Evolutionary conservation across 2,888 invertebrate species (phyloP), one percentile per base, ranked within the genome.

Genomic region (Drosophila monieri): DNA sequence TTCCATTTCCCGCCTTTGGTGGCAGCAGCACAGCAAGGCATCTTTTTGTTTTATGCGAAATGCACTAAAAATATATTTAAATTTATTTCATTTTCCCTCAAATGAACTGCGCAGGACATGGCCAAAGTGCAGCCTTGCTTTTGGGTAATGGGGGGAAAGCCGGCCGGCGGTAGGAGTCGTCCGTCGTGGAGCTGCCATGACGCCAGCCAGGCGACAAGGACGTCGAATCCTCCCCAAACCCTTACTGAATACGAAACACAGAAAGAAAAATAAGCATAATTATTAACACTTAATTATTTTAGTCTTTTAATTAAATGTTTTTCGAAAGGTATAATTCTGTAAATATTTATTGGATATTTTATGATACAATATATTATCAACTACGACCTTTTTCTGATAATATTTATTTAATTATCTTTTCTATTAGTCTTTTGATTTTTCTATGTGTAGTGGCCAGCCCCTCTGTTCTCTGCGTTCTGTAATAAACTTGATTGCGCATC

Each of bases 401-500:
- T 12, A 30, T 3, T 30, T 30, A 3, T 9, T 30, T 30, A 30
- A 30, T 10, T 2, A 30, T 1, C 35, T 35, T 35, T 5, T 9
- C 15, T 3, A 8, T 9, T 14, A 8, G 14, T 3, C 8, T 18
- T n/a, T 18, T 18, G 2, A 12, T 32, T 35, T 23, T 35, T 15
- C 15, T 23, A n/a, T 6, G 23, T 39, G 46, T n/a, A 39, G 18
- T n/a, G 5, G 6, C 30, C 30, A 41, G 15, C 39, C 12, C 21
- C 46, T 44, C 47, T 27, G 18, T 30, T 8, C 32, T 14, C 43
- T 60, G 48, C 57, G 48, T 67, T 52, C 58, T 60, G 86, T 78
- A 88, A 88, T 85, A 85, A 85, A 85, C 84, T 85, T 85, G 88
- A 85, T 88, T 85, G 84, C 87, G 84, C 84, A 86, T 88, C 85